Base-by-base conservation (phyloP, 2,113 vertebrate species). In the Paramisgurnus dabryanus region DNA sequence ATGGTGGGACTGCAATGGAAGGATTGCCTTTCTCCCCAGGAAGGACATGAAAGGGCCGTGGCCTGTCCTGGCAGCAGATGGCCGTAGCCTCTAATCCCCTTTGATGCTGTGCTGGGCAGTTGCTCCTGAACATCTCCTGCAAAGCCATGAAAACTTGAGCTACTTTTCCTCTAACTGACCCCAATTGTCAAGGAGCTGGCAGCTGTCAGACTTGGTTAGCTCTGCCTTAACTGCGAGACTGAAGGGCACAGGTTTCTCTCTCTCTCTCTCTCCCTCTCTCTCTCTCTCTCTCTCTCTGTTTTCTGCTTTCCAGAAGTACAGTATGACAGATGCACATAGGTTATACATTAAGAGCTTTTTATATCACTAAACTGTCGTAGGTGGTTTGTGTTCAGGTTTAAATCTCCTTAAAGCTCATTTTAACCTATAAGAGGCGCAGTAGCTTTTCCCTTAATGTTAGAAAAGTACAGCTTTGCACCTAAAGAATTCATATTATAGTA, bases 121-220 rank as follows among this genome's bases (percentile, higher is more conserved):
- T 89, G 88, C 91, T 92, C 88, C 87, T 89, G 87, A 92, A 91
- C 91, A 90, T 92, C 89, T 90, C 89, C 80, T 85, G 85, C 86
- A 91, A 92, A 92, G 91, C 90, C 89, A 68, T 86, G 87, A 89
- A 92, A 92, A 93, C 90, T 90, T 92, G 90, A 93, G 90, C 92
- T 92, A 91, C 92, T 92, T 93, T 93, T 92, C 91, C 89, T 91
- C 90, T 89, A 92, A 92, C 91, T 93, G 90, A 93, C 90, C 92
- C 90, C 91, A 90, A 90, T 93, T 92, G 91, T 87, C 87, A 86
- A 87, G 86, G 90, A 92, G 87, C 89, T 90, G 90, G 91, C 90
- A 88, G 89, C 91, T 93, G 92, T 93, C 92, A 89, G 89, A 89
- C 85, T 87, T 88, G 80, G 88, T 93, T 93, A 91, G 89, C 89